Base-by-base conservation (phyloP, 2,888 invertebrate species). In the Odontomyia ornata region DNA sequence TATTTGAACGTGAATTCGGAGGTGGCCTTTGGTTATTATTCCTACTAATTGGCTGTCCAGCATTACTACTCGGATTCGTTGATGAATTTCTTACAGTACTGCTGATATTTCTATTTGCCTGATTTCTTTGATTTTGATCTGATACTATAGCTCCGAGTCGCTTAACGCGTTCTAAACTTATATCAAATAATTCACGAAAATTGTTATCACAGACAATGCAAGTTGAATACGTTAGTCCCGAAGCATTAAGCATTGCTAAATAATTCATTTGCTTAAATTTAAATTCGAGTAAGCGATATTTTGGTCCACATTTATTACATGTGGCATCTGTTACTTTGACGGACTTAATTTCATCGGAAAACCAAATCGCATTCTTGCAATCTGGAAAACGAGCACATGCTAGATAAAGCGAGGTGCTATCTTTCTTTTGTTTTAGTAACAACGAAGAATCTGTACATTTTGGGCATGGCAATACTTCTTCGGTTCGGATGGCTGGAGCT, bases 361-460 rank as follows among this genome's bases (percentile, higher is more conserved):
- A 88, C 97, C 97, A 97, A 56, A 95, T 88, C 0, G 90, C 91
- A 83, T 93, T 92, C 82, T 90, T 93, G 83, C 98, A 98, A 15
- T 89, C 88, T 0, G 97, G 97, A 85, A 88, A 97, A 5, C 91
- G 91, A 78, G 90, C 86, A 84, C 98, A 98, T 2, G 92, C 89
- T 18, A 97, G 89, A 83, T 89, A 96, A 82, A 89, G 91, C 52
- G 93, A 92, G 15, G 87, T 86, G 0, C 90, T 89, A 81, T 93
- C 92, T 82, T 91, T 92, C 83, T 91, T 92, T 1, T 89, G 88
- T 81, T 89, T 91, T 0, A 96, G 83, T 0, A 90, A 87, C 92
- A 97, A 92, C 77, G 92, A 91, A 0, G 83, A 82, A 0, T 86
- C 84, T 0, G 89, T 89, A 84, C 97, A 97, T 83, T 91, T 91